Conservation (phyloP, 2,113 vertebrate genomes). For the Siphamia tubifer region DNA sequence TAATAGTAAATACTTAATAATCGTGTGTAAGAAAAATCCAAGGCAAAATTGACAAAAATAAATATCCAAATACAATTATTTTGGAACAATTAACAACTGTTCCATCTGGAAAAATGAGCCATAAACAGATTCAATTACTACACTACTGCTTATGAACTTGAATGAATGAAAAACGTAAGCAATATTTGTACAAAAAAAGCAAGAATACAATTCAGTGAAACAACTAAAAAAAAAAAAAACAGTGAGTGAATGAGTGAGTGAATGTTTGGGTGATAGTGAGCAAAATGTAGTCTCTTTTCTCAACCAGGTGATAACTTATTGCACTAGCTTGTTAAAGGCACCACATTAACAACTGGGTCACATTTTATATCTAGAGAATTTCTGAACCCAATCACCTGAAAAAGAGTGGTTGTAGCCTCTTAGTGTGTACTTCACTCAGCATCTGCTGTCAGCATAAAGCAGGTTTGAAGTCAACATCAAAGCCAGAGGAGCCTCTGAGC, state of each 20-base stretch:
- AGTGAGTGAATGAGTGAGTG: constrained; percentile 7
- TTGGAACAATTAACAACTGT: no score
- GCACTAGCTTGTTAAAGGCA: constrained; percentile 34
- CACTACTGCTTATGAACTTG: constrained; percentile 21
- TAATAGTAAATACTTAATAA: no score
- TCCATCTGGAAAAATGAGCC: constrained; percentile 46
- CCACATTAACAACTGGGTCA: constrained; percentile 36
- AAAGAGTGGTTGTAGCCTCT: constrained; percentile 8
- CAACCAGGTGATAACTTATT: constrained; percentile 27
- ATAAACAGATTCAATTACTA: constrained; percentile 32
- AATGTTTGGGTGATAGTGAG: no score
- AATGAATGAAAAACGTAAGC: constrained; percentile 8
- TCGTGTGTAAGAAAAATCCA: no score
- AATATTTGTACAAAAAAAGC: constrained; percentile 22
- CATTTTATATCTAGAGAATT: constrained; percentile 39
- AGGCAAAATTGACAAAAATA: not conserved
- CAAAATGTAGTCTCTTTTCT: constrained; percentile 6
- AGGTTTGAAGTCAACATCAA: constrained; percentile 74
- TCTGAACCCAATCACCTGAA: constrained; percentile 50
- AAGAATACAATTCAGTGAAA: not conserved
- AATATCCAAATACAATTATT: no score
- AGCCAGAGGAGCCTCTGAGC: constrained; percentile 65
- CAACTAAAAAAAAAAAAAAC: not conserved
- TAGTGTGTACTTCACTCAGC: constrained; percentile 59
- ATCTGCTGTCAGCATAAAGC: constrained; percentile 74